Conservation (phyloP, 1,140 invertebrate genomes). For the Drosophila mojavensis region DNA sequence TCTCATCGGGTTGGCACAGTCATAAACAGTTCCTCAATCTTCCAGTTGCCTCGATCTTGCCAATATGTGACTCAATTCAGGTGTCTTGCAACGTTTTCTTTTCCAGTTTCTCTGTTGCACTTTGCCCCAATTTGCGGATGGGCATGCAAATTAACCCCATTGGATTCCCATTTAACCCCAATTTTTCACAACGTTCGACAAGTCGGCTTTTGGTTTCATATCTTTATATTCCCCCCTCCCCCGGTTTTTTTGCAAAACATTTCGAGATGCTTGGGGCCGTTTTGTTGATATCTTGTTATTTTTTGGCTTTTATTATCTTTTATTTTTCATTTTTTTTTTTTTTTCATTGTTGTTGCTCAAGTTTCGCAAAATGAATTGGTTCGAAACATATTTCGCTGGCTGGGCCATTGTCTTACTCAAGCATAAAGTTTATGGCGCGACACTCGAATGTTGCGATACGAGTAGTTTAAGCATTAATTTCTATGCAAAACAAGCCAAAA, state of each 20-base stretch:
- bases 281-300: constrained; percentile 28
- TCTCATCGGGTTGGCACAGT: no score
- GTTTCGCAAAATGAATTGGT: constrained; percentile 57
- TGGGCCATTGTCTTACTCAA: constrained; percentile 65
- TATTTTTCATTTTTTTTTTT: not conserved
- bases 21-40: not conserved
- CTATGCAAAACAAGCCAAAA: constrained; percentile 57
- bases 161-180: constrained; percentile 63
- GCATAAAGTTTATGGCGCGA: constrained; percentile 68
- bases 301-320: constrained; percentile 16
- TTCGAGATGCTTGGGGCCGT: constrained; percentile 36
- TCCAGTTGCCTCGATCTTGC: not conserved
- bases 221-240: constrained; percentile 7
- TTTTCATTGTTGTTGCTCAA: constrained; percentile 32
- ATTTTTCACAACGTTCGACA: constrained; percentile 36
- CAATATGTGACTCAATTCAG: not conserved
- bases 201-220: not conserved
- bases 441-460: constrained; percentile 56
- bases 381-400: constrained; percentile 33
- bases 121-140: constrained; percentile 28
- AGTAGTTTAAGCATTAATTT: constrained; percentile 54
- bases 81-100: constrained; percentile 3
- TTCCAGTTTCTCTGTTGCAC: constrained; percentile 13
- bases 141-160: constrained; percentile 56
- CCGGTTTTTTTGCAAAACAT: constrained; percentile 38